Conservation (phyloP, 2,113 vertebrate species). For the Perca flavescens region DNA sequence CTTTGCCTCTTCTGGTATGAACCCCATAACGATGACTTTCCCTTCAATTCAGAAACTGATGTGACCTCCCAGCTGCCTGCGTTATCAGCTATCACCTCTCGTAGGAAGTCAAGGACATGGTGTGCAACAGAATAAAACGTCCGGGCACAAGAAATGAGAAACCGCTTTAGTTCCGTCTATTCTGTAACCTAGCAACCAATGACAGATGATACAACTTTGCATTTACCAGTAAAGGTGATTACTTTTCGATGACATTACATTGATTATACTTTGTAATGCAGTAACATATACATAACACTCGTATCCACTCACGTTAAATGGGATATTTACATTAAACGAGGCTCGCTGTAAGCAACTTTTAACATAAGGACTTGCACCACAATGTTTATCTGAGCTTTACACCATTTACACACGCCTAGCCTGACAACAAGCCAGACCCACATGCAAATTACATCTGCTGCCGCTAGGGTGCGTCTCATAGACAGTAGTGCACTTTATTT, state of each 20-base stretch:
- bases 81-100: slow-evolving; percentile 55
- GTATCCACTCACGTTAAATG: not conserved
- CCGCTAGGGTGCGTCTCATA: no score
- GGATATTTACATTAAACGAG: not conserved
- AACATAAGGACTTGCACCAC: no score
- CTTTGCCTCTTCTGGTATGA: slow-evolving; percentile 84
- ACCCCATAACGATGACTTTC: slow-evolving; percentile 72
- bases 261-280: not conserved
- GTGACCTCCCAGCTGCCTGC: slow-evolving; percentile 17
- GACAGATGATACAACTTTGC: not conserved
- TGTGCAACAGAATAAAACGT: slow-evolving; percentile 20
- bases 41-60: not conserved
- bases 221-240: not conserved
- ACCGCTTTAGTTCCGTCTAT: slow-evolving; percentile 14
- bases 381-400: no score
- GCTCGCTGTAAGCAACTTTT: not conserved
- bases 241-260: not conserved
- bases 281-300: not conserved
- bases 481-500: no score
- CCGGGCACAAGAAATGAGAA: slow-evolving; percentile 33
- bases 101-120: slow-evolving; percentile 77
- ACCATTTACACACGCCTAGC: no score
- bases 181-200: slow-evolving; percentile 58
- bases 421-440: no score
- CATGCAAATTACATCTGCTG: no score